Conservation (phyloP, 1,140 invertebrate species). For the Drosophila sucinea region DNA sequence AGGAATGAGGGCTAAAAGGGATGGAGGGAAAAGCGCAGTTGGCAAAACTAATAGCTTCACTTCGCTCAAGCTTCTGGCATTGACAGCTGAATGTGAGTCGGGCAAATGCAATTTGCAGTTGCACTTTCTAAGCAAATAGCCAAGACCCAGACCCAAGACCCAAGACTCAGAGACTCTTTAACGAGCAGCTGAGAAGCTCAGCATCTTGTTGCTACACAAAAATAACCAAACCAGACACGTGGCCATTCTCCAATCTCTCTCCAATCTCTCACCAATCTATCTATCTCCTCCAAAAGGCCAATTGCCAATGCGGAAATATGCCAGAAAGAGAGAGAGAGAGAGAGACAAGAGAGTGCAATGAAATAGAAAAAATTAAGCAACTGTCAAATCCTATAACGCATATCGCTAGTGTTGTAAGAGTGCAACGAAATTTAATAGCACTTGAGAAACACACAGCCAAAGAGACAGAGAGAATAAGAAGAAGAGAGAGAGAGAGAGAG, state of each 20-base stretch:
- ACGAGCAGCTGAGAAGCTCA: constrained; percentile 40
- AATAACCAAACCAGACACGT: constrained; percentile 45
- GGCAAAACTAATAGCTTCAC: constrained; percentile 64
- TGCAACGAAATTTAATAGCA: constrained; percentile 56
- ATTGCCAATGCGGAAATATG: constrained; percentile 61
- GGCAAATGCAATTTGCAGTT: constrained; percentile 67
- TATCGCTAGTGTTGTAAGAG: constrained; percentile 29
- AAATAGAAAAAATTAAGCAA: constrained; percentile 66
- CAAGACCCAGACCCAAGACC: constrained; percentile 15
- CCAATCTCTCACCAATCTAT: constrained; percentile 8
- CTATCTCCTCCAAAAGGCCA: constrained; percentile 27
- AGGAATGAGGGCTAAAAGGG: constrained; percentile 17
- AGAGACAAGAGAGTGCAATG: constrained; percentile 41
- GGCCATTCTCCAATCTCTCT: constrained; percentile 29
- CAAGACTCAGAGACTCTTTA: constrained; percentile 31
- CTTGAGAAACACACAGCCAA: background rate
- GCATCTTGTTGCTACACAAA: constrained; percentile 17
- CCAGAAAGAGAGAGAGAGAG: constrained; percentile 20
- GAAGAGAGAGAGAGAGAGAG: background rate
- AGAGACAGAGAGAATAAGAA: constrained; percentile 2
- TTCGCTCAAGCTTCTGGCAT: constrained; percentile 62
- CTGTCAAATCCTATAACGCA: constrained; percentile 64
- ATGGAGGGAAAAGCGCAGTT: constrained; percentile 37
- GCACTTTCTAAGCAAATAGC: constrained; percentile 62
- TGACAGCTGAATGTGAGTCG: constrained; percentile 61